A percentile compares a stretch with the other conserved stretches of the same genome.
phyloP scores from a whole-genome alignment of 2,888 invertebrate genomes.

The Leptothorax acervorum region DNA sequence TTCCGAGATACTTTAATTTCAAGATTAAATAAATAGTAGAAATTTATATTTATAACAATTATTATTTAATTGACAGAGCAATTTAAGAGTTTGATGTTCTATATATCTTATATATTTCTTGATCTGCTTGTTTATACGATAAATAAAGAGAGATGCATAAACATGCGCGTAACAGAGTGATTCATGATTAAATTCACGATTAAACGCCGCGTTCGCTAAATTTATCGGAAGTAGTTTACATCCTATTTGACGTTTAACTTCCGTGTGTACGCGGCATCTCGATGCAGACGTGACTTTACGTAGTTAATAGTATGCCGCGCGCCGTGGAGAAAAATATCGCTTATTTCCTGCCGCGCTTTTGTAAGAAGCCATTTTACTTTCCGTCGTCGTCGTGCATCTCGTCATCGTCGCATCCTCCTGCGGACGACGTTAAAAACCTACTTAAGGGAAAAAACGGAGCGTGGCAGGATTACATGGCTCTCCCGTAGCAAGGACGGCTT shows the following conservation, averaged over 20 bases:
- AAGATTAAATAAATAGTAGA: background rate
- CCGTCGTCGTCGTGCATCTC: conserved; percentile 13
- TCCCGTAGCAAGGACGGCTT: background rate
- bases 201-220: background rate
- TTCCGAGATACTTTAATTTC: background rate
- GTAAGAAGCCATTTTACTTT: conserved; percentile 31
- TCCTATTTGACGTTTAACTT: conserved; percentile 27
- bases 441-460: conserved; percentile 31
- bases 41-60: background rate
- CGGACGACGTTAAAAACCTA: conserved; percentile 41
- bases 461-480: background rate
- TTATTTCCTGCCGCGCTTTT: conserved; percentile 30
- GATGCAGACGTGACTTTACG: conserved; percentile 14
- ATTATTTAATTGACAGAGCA: background rate
- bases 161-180: background rate
- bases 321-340: conserved; percentile 22
- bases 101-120: background rate
- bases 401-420: conserved; percentile 34
- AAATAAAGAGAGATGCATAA: background rate
- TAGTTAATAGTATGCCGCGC: background rate
- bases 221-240: conserved; percentile 11
- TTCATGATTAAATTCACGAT: background rate
- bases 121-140: background rate
- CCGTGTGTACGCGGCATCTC: background rate
- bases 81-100: background rate